Conservation (phyloP, 1,140 invertebrate species). For the Drosophila pandora region DNA sequence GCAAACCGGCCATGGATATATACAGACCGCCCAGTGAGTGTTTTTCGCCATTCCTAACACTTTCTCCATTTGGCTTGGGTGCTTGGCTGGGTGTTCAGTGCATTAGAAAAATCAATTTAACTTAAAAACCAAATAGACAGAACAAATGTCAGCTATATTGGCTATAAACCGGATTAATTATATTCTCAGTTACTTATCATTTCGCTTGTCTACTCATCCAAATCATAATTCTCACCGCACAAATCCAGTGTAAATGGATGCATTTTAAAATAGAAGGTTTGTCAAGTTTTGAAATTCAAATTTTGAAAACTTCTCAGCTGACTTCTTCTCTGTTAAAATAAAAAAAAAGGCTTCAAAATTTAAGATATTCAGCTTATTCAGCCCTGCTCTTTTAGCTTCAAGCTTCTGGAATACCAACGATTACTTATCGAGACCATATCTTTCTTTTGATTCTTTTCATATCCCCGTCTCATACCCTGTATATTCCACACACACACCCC, state of each 20-base stretch:
- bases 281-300: neutral
- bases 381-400: conserved; percentile 22
- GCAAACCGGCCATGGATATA: conserved; percentile 93
- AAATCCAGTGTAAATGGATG: conserved; percentile 10
- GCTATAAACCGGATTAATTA: neutral
- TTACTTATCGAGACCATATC: conserved; percentile 51
- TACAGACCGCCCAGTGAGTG: conserved; percentile 93
- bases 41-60: neutral
- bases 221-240: neutral
- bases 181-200: too few species aligned
- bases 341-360: neutral
- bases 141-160: conserved; percentile 2
- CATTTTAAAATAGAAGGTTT: conserved; percentile 14
- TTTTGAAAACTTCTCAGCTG: neutral
- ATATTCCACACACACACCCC: conserved; percentile 14
- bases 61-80: conserved; percentile 29
- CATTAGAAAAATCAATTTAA: neutral
- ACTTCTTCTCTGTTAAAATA: too few species aligned
- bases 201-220: too few species aligned
- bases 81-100: conserved; percentile 25
- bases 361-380: conserved; percentile 10
- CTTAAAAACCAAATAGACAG: neutral
- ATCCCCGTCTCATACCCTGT: conserved; percentile 39
- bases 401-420: conserved; percentile 16
- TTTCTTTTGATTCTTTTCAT: conserved; percentile 64